These are phyloP conservation scores for Lepidothrix coronata DNA, from an alignment of 2,113 vertebrate species.

Conservation along the genomic window DNA sequence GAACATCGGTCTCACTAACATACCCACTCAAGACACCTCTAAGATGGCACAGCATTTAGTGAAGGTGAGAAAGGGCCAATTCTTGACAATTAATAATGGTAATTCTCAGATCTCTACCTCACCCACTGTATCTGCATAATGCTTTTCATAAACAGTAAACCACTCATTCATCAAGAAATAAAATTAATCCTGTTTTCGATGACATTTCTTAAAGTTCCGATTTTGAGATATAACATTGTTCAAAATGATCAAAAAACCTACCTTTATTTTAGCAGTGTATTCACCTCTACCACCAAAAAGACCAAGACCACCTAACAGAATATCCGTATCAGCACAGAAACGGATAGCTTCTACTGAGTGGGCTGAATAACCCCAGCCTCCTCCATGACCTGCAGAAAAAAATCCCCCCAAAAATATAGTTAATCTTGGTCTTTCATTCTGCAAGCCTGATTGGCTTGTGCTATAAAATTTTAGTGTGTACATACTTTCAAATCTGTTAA, in stretches of 20 bases:
- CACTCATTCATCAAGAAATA: not conserved
- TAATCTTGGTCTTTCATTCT: not conserved
- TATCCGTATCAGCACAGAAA: constrained; percentile 95
- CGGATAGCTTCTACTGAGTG: constrained; percentile 98
- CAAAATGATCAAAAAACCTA: constrained; percentile 27
- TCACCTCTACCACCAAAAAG: constrained; percentile 98
- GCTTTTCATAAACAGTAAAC: not conserved
- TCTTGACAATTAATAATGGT: not conserved
- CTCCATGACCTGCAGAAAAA: constrained; percentile 89
- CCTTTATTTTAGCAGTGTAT: constrained; percentile 99
- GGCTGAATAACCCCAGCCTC: constrained; percentile 98
- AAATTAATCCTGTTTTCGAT: not conserved
- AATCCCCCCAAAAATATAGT: not conserved
- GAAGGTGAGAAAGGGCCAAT: not conserved
- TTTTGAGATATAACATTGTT: not conserved
- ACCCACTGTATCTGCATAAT: not conserved
- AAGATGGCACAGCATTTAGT: not conserved
- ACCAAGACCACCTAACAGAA: constrained; percentile 93
- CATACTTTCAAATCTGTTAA: constrained; percentile 99
- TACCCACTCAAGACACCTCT: not conserved
- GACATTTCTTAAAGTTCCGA: not conserved
- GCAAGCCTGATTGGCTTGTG: not conserved
- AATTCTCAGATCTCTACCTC: not conserved
- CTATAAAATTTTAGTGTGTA: not conserved
- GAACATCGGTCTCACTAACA: not conserved